Percentiles rank a stretch among this genome's conserved stretches.
phyloP scores from a whole-genome alignment of 2,113 vertebrate species.

The Sus scrofa region DNA sequence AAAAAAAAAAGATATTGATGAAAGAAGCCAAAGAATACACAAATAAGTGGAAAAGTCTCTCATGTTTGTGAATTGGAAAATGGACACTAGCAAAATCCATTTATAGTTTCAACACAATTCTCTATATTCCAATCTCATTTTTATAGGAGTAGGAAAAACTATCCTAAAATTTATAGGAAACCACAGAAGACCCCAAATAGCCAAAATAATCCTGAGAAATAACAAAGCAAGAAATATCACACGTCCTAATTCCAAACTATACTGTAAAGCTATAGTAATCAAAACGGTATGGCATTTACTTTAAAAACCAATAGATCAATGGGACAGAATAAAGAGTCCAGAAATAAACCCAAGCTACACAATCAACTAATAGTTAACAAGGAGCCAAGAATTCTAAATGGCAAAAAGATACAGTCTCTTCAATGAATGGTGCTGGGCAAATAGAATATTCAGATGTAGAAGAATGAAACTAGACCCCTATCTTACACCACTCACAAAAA shows the following conservation, averaged over 20 bases:
- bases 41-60: background rate
- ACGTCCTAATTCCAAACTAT: background rate
- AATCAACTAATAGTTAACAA: too few relatives aligned
- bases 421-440: background rate
- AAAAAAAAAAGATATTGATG: background rate
- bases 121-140: background rate
- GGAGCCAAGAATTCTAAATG: too few relatives aligned
- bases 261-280: background rate
- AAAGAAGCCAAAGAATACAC: background rate
- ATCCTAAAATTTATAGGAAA: background rate
- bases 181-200: background rate
- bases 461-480: too few relatives aligned
- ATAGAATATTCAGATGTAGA: background rate
- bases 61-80: background rate
- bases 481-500: background rate
- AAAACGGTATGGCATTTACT: background rate
- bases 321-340: background rate
- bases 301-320: background rate
- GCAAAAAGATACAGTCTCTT: background rate
- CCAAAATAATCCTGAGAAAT: background rate
- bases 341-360: background rate
- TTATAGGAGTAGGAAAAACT: background rate
- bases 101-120: background rate
- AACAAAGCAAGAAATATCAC: background rate
- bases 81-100: background rate